Base-by-base conservation (phyloP, 2,888 invertebrate species). In the Lithodes maja region DNA sequence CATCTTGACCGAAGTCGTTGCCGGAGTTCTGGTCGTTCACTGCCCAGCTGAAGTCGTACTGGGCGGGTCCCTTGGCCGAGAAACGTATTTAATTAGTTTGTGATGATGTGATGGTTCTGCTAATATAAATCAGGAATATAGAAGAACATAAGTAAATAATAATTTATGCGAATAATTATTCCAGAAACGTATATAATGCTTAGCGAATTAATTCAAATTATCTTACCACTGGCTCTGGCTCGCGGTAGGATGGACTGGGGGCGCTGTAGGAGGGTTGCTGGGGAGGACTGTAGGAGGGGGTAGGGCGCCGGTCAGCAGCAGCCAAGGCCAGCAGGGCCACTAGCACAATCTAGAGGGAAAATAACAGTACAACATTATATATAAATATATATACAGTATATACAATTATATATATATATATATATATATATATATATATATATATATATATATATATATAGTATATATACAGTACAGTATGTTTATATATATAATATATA, bases 21-120 rank as follows among this genome's bases (percentile, higher is more conserved):
- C 89, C 89, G 2, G 85, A 82, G 17, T 85, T 68, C 69, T 89
- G 85, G 71, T 89, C 89, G 33, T 81, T 81, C 82, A 89, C 89
- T 9, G 85, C 85, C 55, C 85, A 89, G 78, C 85, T 85, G 82
- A 85, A 89, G 85, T 89, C 77, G 89, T 89, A 89, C 79, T 50
- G 78, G 54, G 85, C 55, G n/a, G 85, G 85, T 2, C 79, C 79
- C 85, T 85, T n/a, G 33, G 33, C 3, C 17, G 61, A 61, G 61
- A 61, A 61, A 17, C 3, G 15, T n/a, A 54, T 55, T 17, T 33
- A 7, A 61, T 12, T 61, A 61, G 9, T 12, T 15, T 61, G 68
- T 61, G 33, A 1, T 61, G 2, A 7, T 61, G 68, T 61, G 68
- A 61, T 61, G 15, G 68, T 61, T 1, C 2, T 61, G 68, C 68